Percentiles rank a stretch among this genome's conserved stretches.
phyloP scores from a whole-genome alignment of 2,888 invertebrate species.

The Myopa testacea region DNA sequence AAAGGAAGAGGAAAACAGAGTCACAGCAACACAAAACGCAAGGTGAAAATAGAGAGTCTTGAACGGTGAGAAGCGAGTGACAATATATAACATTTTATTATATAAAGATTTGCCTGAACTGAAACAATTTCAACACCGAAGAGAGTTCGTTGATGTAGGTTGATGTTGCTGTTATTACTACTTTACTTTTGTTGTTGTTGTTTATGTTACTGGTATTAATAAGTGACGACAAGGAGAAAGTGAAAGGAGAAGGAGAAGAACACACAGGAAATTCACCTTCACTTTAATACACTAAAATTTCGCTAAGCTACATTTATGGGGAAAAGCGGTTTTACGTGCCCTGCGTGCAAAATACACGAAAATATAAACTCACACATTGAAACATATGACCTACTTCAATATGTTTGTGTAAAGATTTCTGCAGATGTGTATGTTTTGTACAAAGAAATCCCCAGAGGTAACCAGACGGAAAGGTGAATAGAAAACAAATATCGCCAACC shows the following conservation, averaged over 20 bases:
- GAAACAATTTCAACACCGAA: conserved; percentile 3
- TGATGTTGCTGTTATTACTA: neutral
- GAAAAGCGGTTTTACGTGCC: neutral
- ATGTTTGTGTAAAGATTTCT: too few relatives aligned
- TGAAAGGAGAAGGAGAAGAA: too few relatives aligned
- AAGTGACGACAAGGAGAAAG: too few relatives aligned
- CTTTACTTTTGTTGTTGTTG: neutral
- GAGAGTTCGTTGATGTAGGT: neutral
- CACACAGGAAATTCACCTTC: neutral
- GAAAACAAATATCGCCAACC: too few relatives aligned
- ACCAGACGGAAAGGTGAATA: too few relatives aligned
- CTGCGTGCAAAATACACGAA: neutral
- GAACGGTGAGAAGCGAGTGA: neutral
- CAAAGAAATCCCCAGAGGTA: too few relatives aligned
- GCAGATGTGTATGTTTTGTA: too few relatives aligned
- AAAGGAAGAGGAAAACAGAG: neutral
- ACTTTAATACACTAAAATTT: conserved; percentile 10
- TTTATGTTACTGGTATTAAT: neutral
- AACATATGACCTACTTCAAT: neutral
- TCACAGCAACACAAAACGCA: neutral
- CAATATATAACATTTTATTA: neutral
- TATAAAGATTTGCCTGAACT: conserved; percentile 8
- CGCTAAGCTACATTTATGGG: conserved; percentile 18
- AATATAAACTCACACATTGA: neutral
- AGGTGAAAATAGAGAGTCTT: neutral